Conservation (phyloP, 2,888 invertebrate genomes). For the Drepanosiphum platanoidis region DNA sequence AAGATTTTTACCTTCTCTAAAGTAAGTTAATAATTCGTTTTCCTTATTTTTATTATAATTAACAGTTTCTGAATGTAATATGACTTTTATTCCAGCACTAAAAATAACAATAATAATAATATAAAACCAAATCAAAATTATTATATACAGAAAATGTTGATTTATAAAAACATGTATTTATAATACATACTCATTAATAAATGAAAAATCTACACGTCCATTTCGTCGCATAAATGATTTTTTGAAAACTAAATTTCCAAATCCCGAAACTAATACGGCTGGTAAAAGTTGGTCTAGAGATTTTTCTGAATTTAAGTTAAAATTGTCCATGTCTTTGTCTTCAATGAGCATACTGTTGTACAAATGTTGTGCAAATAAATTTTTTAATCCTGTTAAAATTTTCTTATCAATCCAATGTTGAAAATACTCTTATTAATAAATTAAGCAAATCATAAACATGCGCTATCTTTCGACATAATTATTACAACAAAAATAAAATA, state of each 20-base stretch:
- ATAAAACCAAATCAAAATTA: not conserved
- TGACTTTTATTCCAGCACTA: slow-evolving; percentile 72
- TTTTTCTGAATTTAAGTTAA: slow-evolving; percentile 10
- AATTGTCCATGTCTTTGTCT: slow-evolving; percentile 19
- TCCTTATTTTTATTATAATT: slow-evolving; percentile 70
- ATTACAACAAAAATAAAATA: not conserved
- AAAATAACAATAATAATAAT: slow-evolving; percentile 54
- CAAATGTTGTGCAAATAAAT: slow-evolving; percentile 51
- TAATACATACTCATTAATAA: slow-evolving; percentile 57
- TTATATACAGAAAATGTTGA: not conserved
- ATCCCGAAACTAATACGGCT: slow-evolving; percentile 46
- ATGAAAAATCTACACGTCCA: slow-evolving; percentile 33
- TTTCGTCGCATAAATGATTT: slow-evolving; percentile 39
- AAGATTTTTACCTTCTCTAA: slow-evolving; percentile 71
- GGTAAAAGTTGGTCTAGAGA: slow-evolving; percentile 46
- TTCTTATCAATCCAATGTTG: not conserved
- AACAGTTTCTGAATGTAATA: slow-evolving; percentile 74
- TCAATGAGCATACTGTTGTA: slow-evolving; percentile 56
- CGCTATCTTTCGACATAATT: too few species aligned
- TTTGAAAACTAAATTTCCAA: slow-evolving; percentile 57
- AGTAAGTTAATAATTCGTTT: slow-evolving; percentile 71
- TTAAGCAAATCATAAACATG: not conserved
- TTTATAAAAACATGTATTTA: not conserved
- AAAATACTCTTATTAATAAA: not conserved
- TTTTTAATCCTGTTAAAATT: slow-evolving; percentile 36